These are phyloP conservation scores for Pavo muticus DNA, from an alignment of 2,113 vertebrate genomes.

Conservation along the genomic window DNA sequence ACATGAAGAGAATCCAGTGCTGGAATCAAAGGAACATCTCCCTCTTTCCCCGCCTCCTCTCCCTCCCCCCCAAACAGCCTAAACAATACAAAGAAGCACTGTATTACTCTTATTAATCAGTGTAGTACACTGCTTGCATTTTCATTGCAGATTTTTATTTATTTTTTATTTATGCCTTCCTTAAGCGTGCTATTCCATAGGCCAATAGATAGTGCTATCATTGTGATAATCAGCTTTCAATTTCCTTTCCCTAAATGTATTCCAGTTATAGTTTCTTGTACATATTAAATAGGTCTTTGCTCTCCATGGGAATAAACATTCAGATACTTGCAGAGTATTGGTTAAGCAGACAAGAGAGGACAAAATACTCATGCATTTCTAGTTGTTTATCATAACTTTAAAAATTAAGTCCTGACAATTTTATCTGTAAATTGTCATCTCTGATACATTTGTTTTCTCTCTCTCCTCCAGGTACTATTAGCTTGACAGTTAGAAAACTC, in stretches of 20 bases:
- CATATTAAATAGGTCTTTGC: neutral
- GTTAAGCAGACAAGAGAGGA: neutral
- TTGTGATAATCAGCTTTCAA: neutral
- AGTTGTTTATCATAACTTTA: neutral
- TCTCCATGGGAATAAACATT: neutral
- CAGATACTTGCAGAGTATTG: neutral
- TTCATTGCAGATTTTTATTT: neutral
- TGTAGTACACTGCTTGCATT: neutral
- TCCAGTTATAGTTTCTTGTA: neutral
- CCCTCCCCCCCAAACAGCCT: neutral
- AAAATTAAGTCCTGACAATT: neutral
- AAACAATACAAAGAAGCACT: neutral
- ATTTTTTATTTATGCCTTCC: neutral
- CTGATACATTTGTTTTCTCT: neutral
- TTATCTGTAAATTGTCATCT: neutral
- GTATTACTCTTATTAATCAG: neutral
- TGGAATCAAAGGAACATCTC: neutral
- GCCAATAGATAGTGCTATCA: neutral
- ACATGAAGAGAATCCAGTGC: rapidly evolving
- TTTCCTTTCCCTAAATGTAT: neutral
- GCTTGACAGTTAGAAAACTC: neutral
- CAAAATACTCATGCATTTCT: neutral
- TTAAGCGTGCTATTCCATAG: neutral
- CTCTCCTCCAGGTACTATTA: neutral
- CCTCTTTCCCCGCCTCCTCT: too few species aligned